Base-by-base conservation (phyloP, 2,113 vertebrate species). In the Muntiacus muntjak region DNA sequence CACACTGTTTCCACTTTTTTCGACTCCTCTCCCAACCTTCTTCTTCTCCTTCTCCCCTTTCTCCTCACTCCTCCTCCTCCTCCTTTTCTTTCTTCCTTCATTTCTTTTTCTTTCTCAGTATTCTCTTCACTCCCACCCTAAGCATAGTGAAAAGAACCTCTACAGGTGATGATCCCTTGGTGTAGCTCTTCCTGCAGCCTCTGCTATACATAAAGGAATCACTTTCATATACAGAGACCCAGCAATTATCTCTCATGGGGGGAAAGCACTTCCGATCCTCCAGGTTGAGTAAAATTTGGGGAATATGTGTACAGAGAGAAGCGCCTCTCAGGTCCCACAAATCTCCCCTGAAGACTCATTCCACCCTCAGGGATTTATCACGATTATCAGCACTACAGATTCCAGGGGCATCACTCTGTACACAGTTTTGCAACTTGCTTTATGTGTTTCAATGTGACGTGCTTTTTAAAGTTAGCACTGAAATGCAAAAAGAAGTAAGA, bases 1-100 rank as follows among this genome's bases (percentile, higher is more conserved):
- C 26, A 60, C 25, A 43, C 55, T 45, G 26, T 28, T 86, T 40
- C 14, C n/a, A 43, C n/a, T 28, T 36, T 33, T 71, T 36, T 36
- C 1, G 0, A n/a, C 8, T 7, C 28, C 30, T 11, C 5, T 6
- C 7, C 8, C 23, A 43, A 17, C 25, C 54, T 13, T 33, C 21
- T 9, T 4, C 14, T 14, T 33, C 28, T 7, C 28, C 7, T 25
- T 52, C 17, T 50, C 28, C 45, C 15, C 19, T 23, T n/a, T 33
- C 21, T 33, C 7, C 30, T 9, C 4, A 0, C 26, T 25, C 13
- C 30, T 71, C 86, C 30, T 78, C 40, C 64, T 71, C 55, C 26
- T 45, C 0, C 45, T 47, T 16, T 33, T 33, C 78, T 52, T 52
- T 6, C 47, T 33, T 12, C 28, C 28, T 52, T 52, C 78, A 9